Evolutionary conservation across 2,888 invertebrate genomes (phyloP).

Genomic region (Sacculina carcini): DNA sequence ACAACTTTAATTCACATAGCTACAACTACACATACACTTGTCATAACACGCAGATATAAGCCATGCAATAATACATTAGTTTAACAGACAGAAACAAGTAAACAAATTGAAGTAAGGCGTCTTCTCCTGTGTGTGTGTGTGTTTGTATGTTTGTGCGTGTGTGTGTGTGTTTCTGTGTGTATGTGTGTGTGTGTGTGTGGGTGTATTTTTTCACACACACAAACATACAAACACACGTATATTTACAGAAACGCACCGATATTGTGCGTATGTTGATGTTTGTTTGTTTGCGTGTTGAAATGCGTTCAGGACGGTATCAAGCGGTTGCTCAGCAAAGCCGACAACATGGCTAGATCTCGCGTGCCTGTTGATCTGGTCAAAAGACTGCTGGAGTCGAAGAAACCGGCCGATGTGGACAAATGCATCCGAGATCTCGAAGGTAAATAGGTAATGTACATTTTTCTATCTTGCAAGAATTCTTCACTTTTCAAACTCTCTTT

Average conservation of each 20-base stretch:
- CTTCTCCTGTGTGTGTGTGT: not conserved
- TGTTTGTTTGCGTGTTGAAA: not conserved
- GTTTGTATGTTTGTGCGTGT: not conserved
- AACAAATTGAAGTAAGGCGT: not conserved
- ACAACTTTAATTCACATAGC: too few species aligned
- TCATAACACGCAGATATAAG: too few species aligned
- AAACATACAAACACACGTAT: slow-evolving; percentile 6
- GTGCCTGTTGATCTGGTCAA: slow-evolving; percentile 19
- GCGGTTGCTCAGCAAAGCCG: slow-evolving; percentile 19
- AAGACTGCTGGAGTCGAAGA: slow-evolving; percentile 19
- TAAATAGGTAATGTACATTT: slow-evolving; percentile 14
- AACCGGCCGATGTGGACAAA: slow-evolving; percentile 19
- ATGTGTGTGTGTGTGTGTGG: not conserved
- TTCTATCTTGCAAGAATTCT: not conserved
- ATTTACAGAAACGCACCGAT: not conserved
- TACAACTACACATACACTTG: too few species aligned
- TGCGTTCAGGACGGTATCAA: slow-evolving; percentile 15
- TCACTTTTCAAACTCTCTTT: too few species aligned
- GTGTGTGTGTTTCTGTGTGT: not conserved
- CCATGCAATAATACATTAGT: too few species aligned
- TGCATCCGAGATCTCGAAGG: slow-evolving; percentile 16
- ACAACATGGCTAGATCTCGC: slow-evolving; percentile 18
- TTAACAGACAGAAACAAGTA: too few species aligned
- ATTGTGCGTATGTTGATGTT: not conserved
- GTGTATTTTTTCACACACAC: not conserved